phyloP scores from a whole-genome alignment of 2,797 vertebrate species.

The Gallinago nigripennis region DNA sequence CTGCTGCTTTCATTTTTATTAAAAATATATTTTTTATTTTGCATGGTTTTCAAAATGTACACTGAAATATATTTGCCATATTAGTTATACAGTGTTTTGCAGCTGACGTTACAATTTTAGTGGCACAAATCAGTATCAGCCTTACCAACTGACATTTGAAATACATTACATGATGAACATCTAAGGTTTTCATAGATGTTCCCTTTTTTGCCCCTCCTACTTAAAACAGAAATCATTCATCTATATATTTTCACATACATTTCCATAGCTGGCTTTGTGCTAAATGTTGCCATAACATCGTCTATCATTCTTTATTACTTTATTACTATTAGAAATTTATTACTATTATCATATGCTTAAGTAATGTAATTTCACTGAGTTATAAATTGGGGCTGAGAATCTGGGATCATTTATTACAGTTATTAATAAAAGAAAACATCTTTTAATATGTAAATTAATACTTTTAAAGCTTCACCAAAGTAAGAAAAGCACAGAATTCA shows the following conservation, averaged over 20 bases:
- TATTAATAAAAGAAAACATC: neutral
- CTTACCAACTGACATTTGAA: neutral
- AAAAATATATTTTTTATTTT: neutral
- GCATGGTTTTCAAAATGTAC: neutral
- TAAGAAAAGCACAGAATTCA: neutral
- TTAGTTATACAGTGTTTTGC: neutral
- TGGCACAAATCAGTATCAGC: neutral
- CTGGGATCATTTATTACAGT: neutral
- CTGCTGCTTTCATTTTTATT: neutral
- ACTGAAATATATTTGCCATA: neutral
- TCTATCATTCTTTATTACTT: conserved; percentile 23
- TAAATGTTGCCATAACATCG: neutral
- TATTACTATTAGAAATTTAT: too few relatives aligned
- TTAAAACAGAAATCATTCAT: conserved; percentile 7
- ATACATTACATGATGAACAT: neutral
- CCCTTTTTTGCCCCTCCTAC: neutral
- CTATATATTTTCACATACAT: neutral
- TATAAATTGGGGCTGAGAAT: neutral
- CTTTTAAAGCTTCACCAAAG: neutral
- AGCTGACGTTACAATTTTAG: neutral
- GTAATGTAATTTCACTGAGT: neutral
- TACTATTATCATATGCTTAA: neutral
- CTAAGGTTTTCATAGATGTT: neutral
- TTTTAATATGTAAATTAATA: neutral
- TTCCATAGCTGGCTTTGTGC: neutral